phyloP scores from a whole-genome alignment of 2,888 invertebrate species.

The Nephrotoma guestfalica region DNA sequence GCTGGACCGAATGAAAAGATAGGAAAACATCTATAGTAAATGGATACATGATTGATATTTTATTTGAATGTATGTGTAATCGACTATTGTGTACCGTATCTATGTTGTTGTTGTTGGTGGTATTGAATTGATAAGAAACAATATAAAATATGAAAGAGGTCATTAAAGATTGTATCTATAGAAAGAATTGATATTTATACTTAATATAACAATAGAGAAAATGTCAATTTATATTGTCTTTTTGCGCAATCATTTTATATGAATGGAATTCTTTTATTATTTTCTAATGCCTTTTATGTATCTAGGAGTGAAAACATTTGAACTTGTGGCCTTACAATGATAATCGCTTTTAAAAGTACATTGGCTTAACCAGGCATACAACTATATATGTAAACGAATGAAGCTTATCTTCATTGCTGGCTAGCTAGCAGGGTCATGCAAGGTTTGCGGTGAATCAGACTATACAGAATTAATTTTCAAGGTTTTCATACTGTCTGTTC shows the following conservation, averaged over 20 bases:
- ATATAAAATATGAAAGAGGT: not conserved
- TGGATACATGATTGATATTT: not conserved
- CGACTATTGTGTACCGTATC: not conserved
- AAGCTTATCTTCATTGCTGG: no score
- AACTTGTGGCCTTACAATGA: no score
- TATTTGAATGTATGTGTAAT: not conserved
- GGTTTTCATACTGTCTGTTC: no score
- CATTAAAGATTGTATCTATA: not conserved
- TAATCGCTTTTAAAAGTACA: no score
- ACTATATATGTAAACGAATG: no score
- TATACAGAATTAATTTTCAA: no score
- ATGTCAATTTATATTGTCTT: not conserved
- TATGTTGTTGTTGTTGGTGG: not conserved
- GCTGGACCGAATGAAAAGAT: not conserved
- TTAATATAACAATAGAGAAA: not conserved
- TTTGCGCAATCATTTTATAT: not conserved
- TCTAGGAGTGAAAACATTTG: no score
- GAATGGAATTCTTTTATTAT: not conserved
- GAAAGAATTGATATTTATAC: not conserved
- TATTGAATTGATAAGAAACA: not conserved
- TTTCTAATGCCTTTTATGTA: no score
- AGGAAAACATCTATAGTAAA: not conserved
- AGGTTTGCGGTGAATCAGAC: no score
- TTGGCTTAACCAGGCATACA: no score
- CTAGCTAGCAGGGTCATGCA: no score